Base-by-base conservation (phyloP, 1,140 invertebrate species). In the Solen grandis region DNA sequence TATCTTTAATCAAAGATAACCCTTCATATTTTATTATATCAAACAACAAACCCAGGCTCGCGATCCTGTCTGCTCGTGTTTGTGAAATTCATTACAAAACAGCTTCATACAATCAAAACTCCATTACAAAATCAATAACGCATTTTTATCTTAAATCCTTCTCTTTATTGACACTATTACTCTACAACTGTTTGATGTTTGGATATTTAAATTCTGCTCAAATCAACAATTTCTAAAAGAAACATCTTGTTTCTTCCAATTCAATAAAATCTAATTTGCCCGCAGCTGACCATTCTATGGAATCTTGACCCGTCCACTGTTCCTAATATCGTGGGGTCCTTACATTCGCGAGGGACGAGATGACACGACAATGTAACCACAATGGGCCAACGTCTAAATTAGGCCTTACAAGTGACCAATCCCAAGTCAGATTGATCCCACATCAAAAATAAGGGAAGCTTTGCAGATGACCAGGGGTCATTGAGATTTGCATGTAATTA, bases 161-260 rank as follows among this genome's bases (percentile, higher is more conserved):
- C 14, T 76, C 38, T 66, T 63, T 66, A 55, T 76, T 76, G 65
- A 66, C 62, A 76, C 74, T 66, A 10, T 66, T 19, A 13, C 57
- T 52, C 14, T n/a, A 14, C 10, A 36, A 65, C 19, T 50, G 66
- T 76, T 76, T 76, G 74, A 76, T 76, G 74, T 76, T 66, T 66
- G 62, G 62, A 66, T 66, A 76, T 55, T 76, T 76, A 76, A 76
- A 76, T 66, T 76, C 74, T 66, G 74, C 74, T 66, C 33, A 65
- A 76, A 76, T 76, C 60, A 66, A 66, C 74, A 66, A 25, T 76
- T 66, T 66, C 74, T 35, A 65, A 63, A 27, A 33, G 16, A 33
- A 52, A 76, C 74, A 66, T 55, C 60, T 66, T 76, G 74, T 55
- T 36, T 16, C 31, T 27, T 65, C 66, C 74, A 76, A 19, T 76